Evolutionary conservation across 2,888 invertebrate genomes (phyloP).

Genomic region (Hydrotaea cyrtoneurina): DNA sequence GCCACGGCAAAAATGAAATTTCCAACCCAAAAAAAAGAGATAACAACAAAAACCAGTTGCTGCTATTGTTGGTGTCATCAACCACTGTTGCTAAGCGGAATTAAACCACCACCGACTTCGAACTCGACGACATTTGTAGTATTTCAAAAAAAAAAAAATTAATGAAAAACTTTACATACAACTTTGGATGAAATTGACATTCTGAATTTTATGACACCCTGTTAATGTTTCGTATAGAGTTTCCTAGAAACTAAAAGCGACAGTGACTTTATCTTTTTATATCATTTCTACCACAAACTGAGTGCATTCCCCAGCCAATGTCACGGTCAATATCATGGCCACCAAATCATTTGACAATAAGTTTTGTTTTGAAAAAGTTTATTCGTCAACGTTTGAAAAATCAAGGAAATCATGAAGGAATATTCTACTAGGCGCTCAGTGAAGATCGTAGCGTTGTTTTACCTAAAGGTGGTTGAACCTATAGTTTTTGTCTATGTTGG

Average conservation of each 20-base stretch:
- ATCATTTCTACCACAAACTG: not conserved
- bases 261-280: slow-evolving; percentile 27
- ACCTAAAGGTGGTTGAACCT: too few relatives aligned
- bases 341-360: too few relatives aligned
- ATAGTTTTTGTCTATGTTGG: not conserved
- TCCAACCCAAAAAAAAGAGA: not conserved
- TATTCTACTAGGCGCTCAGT: slow-evolving; percentile 18
- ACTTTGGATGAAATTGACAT: not conserved
- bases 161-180: slow-evolving; percentile 2
- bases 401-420: slow-evolving; percentile 44
- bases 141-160: slow-evolving; percentile 3
- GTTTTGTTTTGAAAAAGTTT: too few relatives aligned
- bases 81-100: slow-evolving; percentile 6
- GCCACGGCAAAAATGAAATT: not conserved
- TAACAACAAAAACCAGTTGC: not conserved
- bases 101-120: not conserved
- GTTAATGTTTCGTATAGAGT: slow-evolving; percentile 38
- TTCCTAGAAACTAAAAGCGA: slow-evolving; percentile 43
- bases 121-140: slow-evolving; percentile 3
- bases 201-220: slow-evolving; percentile 34
- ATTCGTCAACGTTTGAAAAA: not conserved
- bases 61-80: not conserved
- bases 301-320: slow-evolving; percentile 30
- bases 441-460: too few relatives aligned
- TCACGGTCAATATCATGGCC: slow-evolving; percentile 49